Base-by-base conservation (phyloP, 2,113 vertebrate species). In the Mystacornis crossleyi region DNA sequence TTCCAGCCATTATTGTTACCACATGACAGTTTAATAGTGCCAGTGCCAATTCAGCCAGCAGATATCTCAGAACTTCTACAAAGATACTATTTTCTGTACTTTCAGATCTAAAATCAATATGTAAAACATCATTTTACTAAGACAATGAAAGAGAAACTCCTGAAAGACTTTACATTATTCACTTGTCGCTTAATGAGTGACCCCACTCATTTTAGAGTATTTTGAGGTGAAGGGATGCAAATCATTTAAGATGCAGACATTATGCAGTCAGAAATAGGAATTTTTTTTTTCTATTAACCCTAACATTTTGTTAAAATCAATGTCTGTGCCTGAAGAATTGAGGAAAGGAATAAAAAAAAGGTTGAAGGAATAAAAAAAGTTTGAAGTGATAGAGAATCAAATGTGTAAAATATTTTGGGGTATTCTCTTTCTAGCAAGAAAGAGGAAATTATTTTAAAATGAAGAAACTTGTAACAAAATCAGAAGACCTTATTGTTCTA, bases 51-150 rank as follows among this genome's bases (percentile, higher is more conserved):
- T 64, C 61, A 83, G 28, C 94, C 97, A 97, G 78, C 33, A 97
- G 97, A 83, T 95, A 95, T 88, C 62, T 24, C 60, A 42, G 47
- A 57, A 97, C 87, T 64, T 86, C 13, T 47, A 31, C 29, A 83
- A 83, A 69, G 13, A 8, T 7, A 31, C 18, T n/a, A 14, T 47
- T 80, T 18, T 33, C 83, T 19, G 12, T 74, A 14, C 70, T 81
- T n/a, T 65, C 57, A 79, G 40, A 65, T 8, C 25, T 74, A 62
- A 88, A 50, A 74, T 38, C 9, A n/a, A 3, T 14, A 8, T 12
- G 11, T 26, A 31, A 38, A 33, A 90, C 48, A 18, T 77, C 10
- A 33, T 33, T 86, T 83, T 21, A 45, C 10, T 28, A 62, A 72
- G 12, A 45, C 12, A 93, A 38, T 6, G 11, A 29, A 77, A 83